Evolutionary conservation across 2,113 vertebrate genomes (phyloP).

Genomic region (Dasyurus viverrinus): DNA sequence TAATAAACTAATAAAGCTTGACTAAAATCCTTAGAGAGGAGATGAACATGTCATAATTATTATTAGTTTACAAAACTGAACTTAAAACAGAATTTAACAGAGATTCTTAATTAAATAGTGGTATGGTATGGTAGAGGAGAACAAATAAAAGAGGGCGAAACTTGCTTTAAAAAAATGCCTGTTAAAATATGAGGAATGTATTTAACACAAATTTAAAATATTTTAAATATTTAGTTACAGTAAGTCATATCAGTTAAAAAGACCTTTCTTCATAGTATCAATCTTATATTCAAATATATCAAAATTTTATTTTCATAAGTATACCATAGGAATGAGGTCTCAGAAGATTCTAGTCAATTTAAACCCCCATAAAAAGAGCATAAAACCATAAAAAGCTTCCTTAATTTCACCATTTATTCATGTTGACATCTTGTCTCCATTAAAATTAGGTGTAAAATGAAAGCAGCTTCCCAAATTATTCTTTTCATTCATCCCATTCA

Average conservation of each 20-base stretch:
- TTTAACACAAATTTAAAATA: not conserved
- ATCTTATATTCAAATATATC: constrained; percentile 26
- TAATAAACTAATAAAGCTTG: not conserved
- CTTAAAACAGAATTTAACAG: not conserved
- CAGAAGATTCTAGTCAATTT: constrained; percentile 39
- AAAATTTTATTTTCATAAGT: constrained; percentile 47
- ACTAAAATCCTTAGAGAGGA: not conserved
- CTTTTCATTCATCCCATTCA: constrained; percentile 27
- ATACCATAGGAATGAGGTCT: constrained; percentile 10
- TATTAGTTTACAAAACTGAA: not conserved
- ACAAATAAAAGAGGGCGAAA: not conserved
- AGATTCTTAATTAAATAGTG: not conserved
- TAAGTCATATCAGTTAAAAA: not conserved
- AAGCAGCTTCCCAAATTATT: constrained; percentile 9
- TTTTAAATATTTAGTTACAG: not conserved
- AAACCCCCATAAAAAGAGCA: constrained; percentile 33
- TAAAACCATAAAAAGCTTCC: constrained; percentile 29
- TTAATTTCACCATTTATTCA: constrained; percentile 34
- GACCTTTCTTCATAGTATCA: constrained; percentile 28
- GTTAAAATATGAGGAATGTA: not conserved
- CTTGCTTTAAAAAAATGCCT: not conserved
- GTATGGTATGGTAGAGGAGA: not conserved
- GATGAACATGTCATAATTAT: not conserved
- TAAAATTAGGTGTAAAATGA: constrained; percentile 2
- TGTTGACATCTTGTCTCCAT: constrained; percentile 18